Conservation (phyloP, 2,113 vertebrate species). For the Nothocercus nigrocapillus region DNA sequence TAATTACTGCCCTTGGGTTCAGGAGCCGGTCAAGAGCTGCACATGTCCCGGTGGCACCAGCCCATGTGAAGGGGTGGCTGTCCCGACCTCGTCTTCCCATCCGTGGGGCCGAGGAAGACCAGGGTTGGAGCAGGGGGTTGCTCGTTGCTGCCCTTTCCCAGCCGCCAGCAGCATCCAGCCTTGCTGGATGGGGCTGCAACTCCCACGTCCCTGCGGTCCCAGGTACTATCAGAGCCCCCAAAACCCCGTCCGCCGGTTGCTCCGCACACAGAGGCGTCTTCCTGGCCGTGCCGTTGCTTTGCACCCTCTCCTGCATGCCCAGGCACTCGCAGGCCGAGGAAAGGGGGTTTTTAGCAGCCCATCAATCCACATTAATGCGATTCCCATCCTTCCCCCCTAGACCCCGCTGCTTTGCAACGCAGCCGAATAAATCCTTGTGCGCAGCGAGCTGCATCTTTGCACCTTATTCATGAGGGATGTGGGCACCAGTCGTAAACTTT, state of each 20-base stretch:
- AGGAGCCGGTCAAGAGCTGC: neutral
- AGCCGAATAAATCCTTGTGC: neutral
- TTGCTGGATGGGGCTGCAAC: too few species aligned
- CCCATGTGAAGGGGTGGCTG: too few species aligned
- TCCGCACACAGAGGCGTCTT: neutral
- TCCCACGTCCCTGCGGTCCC: too few species aligned
- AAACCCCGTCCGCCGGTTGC: neutral
- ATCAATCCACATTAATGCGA: neutral
- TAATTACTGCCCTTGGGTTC: neutral
- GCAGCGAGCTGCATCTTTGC: neutral
- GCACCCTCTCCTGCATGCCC: neutral
- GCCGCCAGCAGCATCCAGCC: too few species aligned
- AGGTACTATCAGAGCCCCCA: too few species aligned
- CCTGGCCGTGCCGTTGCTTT: neutral
- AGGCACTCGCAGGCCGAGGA: neutral
- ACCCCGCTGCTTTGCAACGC: neutral
- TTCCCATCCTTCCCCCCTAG: neutral
- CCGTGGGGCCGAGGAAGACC: neutral
- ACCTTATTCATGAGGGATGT: neutral
- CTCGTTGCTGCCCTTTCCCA: neutral
- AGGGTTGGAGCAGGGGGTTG: too few species aligned
- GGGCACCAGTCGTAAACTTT: conserved; percentile 18
- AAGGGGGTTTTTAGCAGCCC: neutral
- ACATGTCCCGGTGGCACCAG: neutral
- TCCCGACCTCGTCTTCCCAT: neutral